Percentiles rank a stretch among this genome's conserved stretches.
phyloP scores from a whole-genome alignment of 2,113 vertebrate species.

The Typhlomys cinereus region DNA sequence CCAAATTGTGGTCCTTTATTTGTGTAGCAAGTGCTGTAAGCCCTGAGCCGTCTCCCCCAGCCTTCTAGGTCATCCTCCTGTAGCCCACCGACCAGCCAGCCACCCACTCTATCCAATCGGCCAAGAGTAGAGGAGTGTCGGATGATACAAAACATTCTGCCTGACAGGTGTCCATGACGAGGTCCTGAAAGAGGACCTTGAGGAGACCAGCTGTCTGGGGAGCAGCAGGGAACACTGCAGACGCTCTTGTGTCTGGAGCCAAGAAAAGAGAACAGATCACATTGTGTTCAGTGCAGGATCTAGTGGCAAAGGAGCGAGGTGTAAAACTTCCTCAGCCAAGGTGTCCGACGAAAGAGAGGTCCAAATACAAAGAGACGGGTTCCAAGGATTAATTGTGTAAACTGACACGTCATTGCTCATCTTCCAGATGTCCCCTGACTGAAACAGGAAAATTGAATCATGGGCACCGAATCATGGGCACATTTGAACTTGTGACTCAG shows the following conservation, averaged over 20 bases:
- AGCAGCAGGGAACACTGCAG: background rate
- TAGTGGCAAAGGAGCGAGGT: background rate
- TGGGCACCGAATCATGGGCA: slow-evolving; percentile 65
- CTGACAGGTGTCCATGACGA: background rate
- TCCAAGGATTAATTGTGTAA: background rate
- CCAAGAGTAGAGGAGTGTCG: background rate
- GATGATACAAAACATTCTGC: background rate
- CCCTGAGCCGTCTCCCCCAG: no score
- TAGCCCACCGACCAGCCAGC: background rate
- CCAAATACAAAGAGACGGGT: background rate
- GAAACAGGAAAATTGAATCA: slow-evolving; percentile 8
- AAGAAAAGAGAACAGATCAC: background rate
- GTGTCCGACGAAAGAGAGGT: background rate
- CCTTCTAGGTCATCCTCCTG: no score
- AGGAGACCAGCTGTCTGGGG: background rate
- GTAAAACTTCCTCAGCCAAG: background rate
- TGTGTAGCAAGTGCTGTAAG: no score
- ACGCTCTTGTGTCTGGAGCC: background rate
- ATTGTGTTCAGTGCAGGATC: background rate
- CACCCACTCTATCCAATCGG: slow-evolving; percentile 8
- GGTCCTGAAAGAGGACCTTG: no score
- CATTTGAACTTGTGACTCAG: slow-evolving; percentile 46
- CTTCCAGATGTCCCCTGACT: background rate
- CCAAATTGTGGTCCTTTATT: no score
- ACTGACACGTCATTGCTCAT: background rate